phyloP scores from a whole-genome alignment of 2,113 vertebrate genomes.

The Embiotoca jacksoni region DNA sequence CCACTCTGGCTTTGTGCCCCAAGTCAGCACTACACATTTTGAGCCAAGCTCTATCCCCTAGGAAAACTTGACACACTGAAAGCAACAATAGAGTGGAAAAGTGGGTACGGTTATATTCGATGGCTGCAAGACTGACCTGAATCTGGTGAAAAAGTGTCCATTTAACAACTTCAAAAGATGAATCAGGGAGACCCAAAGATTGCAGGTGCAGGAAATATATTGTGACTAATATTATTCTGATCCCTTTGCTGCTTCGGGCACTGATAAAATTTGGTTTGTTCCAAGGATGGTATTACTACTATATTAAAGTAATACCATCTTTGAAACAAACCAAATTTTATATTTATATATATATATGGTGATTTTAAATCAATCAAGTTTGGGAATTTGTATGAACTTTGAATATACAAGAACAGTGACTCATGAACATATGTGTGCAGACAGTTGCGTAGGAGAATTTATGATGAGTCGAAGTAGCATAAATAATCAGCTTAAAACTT shows the following conservation, averaged over 20 bases:
- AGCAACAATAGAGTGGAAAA: slow-evolving; percentile 21
- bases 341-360: too few species aligned
- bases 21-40: slow-evolving; percentile 14
- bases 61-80: slow-evolving; percentile 18
- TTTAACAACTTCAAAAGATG: background rate
- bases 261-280: too few species aligned
- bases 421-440: background rate
- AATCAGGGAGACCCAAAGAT: too few species aligned
- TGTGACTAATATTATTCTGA: too few species aligned
- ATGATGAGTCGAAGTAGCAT: background rate
- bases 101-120: background rate
- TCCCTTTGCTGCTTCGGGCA: too few species aligned
- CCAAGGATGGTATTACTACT: too few species aligned
- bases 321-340: too few species aligned
- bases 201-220: too few species aligned
- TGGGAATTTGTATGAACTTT: background rate
- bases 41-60: slow-evolving; percentile 38
- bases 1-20: slow-evolving; percentile 13
- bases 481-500: background rate
- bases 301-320: too few species aligned
- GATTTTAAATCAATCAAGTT: too few species aligned
- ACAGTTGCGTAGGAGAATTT: background rate
- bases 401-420: background rate
- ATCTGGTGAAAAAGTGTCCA: background rate
- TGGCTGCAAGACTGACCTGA: background rate